Evolutionary conservation across 2,888 invertebrate genomes (phyloP).

Genomic region (Epsilonema sp.): DNA sequence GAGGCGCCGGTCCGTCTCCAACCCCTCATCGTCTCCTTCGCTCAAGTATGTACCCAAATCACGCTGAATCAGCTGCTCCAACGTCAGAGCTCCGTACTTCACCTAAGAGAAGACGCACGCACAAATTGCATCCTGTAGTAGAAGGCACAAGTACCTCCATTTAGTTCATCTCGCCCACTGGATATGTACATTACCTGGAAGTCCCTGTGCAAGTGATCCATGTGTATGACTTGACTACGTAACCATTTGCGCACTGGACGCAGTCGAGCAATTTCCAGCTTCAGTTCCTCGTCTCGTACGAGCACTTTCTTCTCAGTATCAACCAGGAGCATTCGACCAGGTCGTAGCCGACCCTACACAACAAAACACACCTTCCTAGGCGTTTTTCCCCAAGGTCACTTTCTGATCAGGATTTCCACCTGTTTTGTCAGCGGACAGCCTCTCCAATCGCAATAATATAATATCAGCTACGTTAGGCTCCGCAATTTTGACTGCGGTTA

Average conservation of each 20-base stretch:
- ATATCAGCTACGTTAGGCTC: too few relatives aligned
- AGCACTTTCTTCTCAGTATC: slow-evolving; percentile 69
- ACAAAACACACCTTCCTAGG: too few relatives aligned
- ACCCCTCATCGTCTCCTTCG: slow-evolving; percentile 15
- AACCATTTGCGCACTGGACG: slow-evolving; percentile 81
- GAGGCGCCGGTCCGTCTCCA: slow-evolving; percentile 54
- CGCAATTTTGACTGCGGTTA: too few relatives aligned
- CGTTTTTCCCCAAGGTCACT: too few relatives aligned
- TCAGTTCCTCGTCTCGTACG: slow-evolving; percentile 79
- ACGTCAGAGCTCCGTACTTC: slow-evolving; percentile 24
- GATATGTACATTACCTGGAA: slow-evolving; percentile 19
- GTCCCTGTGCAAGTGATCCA: slow-evolving; percentile 25
- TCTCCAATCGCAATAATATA: too few relatives aligned
- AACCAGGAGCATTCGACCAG: slow-evolving; percentile 90
- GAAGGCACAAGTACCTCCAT: too few relatives aligned
- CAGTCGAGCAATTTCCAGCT: slow-evolving; percentile 60
- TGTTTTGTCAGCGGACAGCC: too few relatives aligned
- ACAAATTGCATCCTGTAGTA: too few relatives aligned
- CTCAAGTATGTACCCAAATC: slow-evolving; percentile 11
- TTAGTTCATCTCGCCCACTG: too few relatives aligned
- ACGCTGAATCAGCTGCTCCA: slow-evolving; percentile 22
- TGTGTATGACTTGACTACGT: slow-evolving; percentile 20
- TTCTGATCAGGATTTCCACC: too few relatives aligned
- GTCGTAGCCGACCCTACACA: slow-evolving; percentile 74
- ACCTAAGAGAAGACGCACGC: too few relatives aligned